Base-by-base conservation (phyloP, 2,113 vertebrate genomes). In the Phyllostomus hastatus region DNA sequence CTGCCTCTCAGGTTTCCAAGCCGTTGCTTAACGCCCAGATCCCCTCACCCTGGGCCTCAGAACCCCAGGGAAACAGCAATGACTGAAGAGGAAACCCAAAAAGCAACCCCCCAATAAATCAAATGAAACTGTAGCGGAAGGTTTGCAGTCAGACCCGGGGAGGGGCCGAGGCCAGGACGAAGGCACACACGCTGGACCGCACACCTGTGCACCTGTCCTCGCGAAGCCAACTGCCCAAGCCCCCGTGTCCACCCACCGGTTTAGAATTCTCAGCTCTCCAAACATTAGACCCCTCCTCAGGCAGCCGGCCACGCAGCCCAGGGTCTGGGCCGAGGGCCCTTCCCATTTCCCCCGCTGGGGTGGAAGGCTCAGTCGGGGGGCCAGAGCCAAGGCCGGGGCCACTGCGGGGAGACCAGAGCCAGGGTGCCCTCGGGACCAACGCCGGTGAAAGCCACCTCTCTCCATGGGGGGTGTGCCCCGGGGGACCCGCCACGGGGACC, bases 201-300 rank as follows among this genome's bases (percentile, higher is more conserved):
- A 22, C n/a, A n/a, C 20, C n/a, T n/a, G n/a, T n/a, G n/a, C 75
- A 24, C 20, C 7, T 3, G 5, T 6, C 14, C 66, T 50, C 5
- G 0, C 3, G 2, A n/a, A 46, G 64, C 5, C 1, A 0, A 14
- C 31, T 28, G 1, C 43, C 26, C 38, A 5, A 10, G 31, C 6
- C 7, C 52, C 2, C 1, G 0, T 0, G 5, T 70, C 52, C 67
- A 1, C 2, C 16, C 19, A 22, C 72, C 41, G 24, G 70, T 0
- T 20, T 1, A 12, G 67, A 11, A 19, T 8, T 1, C 48, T 59
- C 54, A 3, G 35, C 81, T 84, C 76, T 64, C 41, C 87, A 48
- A n/a, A 92, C 50, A 28, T 3, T 19, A n/a, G 16, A 28, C 10
- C 48, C 80, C 85, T 41, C 24, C 10, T 59, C 59, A 33, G 50